A percentile compares a stretch with the other conserved stretches of the same genome.
Evolutionary conservation across 2,113 vertebrate genomes (phyloP).

Genomic region (Anthoscopus minutus): DNA sequence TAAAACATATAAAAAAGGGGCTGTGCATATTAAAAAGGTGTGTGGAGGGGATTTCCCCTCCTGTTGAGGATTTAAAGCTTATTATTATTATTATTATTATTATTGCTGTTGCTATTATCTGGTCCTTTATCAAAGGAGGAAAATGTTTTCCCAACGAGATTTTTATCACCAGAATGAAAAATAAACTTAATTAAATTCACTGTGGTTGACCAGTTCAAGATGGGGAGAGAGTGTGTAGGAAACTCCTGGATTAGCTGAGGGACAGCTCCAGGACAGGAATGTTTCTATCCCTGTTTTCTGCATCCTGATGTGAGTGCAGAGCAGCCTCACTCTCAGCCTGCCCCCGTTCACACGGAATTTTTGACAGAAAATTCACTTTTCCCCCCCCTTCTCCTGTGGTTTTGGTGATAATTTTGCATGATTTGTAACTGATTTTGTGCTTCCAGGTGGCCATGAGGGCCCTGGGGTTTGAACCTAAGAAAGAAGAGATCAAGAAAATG

Average conservation of each 20-base stretch:
- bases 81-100: neutral
- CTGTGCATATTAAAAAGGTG: neutral
- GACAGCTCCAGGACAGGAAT: neutral
- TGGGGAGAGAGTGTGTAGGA: too few relatives aligned
- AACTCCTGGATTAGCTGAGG: neutral
- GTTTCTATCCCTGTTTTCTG: neutral
- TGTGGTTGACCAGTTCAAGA: too few relatives aligned
- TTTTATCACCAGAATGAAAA: neutral
- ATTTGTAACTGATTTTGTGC: neutral
- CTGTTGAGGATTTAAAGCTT: neutral
- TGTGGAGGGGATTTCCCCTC: accelerated
- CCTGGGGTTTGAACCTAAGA: conserved; percentile 91
- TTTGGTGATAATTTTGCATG: neutral
- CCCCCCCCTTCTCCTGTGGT: accelerated
- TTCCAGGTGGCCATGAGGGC: conserved; percentile 90
- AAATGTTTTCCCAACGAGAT: neutral
- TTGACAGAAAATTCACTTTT: neutral
- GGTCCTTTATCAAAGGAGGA: neutral
- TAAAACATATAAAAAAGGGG: neutral
- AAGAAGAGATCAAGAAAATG: conserved; percentile 93
- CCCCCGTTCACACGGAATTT: neutral
- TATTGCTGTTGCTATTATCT: neutral
- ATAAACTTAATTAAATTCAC: neutral
- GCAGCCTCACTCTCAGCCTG: neutral
- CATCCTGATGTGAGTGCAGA: neutral